Evolutionary conservation across 1,140 invertebrate genomes (phyloP).

Genomic region (Paraescarpia echinospica): DNA sequence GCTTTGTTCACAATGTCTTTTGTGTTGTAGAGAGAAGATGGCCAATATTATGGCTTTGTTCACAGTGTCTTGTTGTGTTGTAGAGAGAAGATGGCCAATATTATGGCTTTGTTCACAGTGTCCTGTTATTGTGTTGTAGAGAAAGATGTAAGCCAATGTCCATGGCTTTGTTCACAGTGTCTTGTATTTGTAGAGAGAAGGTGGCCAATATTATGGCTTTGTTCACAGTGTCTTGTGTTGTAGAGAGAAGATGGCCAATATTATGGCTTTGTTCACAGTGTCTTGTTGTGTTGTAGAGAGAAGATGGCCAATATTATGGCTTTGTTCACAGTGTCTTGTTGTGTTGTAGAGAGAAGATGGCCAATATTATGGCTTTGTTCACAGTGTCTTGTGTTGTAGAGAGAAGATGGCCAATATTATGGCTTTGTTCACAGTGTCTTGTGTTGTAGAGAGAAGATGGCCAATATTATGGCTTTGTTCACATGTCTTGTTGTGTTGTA

Average conservation of each 20-base stretch:
- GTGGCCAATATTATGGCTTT: conserved; percentile 99
- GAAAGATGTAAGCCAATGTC: conserved; percentile 99
- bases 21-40: conserved; percentile 87
- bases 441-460: conserved; percentile 90
- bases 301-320: conserved; percentile 99
- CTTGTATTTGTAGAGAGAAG: conserved; percentile 78
- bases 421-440: conserved; percentile 84
- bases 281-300: conserved; percentile 71
- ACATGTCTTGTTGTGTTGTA: conserved; percentile 57
- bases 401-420: conserved; percentile 99
- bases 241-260: conserved; percentile 99
- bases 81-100: conserved; percentile 99
- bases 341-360: conserved; percentile 90
- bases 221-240: conserved; percentile 57
- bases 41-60: conserved; percentile 99
- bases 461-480: conserved; percentile 98
- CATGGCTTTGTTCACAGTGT: conserved; percentile 96
- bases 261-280: conserved; percentile 95
- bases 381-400: conserved; percentile 62
- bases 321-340: conserved; percentile 77
- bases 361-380: conserved; percentile 98
- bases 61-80: conserved; percentile 27
- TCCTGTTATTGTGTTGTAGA: conserved; percentile 64
- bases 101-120: conserved; percentile 95
- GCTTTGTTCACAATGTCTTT: conserved; percentile 84